These are phyloP conservation scores for Hetaerina americana DNA, from an alignment of 1,140 invertebrate species.

Conservation along the genomic window DNA sequence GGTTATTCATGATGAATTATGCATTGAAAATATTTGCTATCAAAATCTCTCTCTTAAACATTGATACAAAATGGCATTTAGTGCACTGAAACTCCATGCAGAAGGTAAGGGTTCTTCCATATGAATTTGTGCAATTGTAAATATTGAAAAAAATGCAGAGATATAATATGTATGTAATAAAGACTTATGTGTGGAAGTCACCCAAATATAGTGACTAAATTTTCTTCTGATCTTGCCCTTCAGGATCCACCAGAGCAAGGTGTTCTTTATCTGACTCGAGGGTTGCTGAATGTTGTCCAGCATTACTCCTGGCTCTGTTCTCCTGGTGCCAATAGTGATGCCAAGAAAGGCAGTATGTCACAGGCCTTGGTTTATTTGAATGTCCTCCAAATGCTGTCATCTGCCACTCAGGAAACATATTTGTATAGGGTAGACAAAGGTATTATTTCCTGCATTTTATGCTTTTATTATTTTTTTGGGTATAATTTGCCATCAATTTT, in stretches of 20 bases:
- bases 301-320: conserved; percentile 46
- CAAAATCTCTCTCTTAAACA: no score
- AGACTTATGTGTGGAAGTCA: not conserved
- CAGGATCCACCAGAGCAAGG: conserved; percentile 78
- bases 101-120: no score
- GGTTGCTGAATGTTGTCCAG: conserved; percentile 58
- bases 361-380: conserved; percentile 48
- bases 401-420: conserved; percentile 61
- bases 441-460: conserved; percentile 24
- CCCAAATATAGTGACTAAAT: conserved; percentile 2
- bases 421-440: conserved; percentile 70
- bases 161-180: not conserved
- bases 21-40: no score
- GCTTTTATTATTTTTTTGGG: not conserved
- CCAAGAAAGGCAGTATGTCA: conserved; percentile 12
- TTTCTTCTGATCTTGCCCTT: conserved; percentile 14
- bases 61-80: no score
- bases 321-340: conserved; percentile 26
- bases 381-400: conserved; percentile 58
- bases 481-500: not conserved
- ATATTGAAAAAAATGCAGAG: not conserved
- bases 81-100: no score
- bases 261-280: conserved; percentile 60
- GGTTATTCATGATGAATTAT: no score
- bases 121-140: not conserved